Evolutionary conservation across 2,113 vertebrate species (phyloP), one percentile per base, ranked within the genome.

Genomic region (Chauna torquata): DNA sequence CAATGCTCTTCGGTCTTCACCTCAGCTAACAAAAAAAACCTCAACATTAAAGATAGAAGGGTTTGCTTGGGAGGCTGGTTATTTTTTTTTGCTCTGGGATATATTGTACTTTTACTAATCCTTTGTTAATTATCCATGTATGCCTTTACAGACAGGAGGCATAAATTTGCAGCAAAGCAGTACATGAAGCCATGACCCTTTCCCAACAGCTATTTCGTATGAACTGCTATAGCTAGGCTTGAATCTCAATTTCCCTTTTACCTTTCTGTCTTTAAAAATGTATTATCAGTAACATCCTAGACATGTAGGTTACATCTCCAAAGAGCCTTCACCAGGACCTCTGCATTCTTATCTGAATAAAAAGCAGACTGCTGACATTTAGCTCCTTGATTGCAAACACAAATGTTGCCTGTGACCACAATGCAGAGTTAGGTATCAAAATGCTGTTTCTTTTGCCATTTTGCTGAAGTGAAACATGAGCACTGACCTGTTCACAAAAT

Each of bases 301-400:
- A 88, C 92, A 83, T 66, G 82, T 74, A 94, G 90, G 94, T 92
- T 92, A 96, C 64, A 80, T 77, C 75, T 77, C 49, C 16, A 2
- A 93, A 94, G 87, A 85, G 58, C 66, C 62, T 58, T 96, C 84
- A 82, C 57, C 54, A 82, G 78, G 45, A 95, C 90, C 88, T 92
- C 82, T 93, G 79, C 16, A 11, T 90, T 86, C 58, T 25, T 34
- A 81, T 58, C 75, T 90, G 92, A 94, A 95, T 89, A 82, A 96
- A 95, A 94, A 94, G 76, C 76, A 71, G 49, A 68, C 27, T 38
- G 61, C 80, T 96, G 95, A 96, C 86, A 94, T 91, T 97, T 92
- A 92, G 57, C 49, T 89, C 54, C 90, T 82, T 93, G 87, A 92
- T 81, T 92, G 64, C 80, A 95, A 92, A 94, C 44, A 57, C 24